These are phyloP conservation scores for Lepidurus apus DNA, from an alignment of 1,140 invertebrate genomes.

Conservation along the genomic window DNA sequence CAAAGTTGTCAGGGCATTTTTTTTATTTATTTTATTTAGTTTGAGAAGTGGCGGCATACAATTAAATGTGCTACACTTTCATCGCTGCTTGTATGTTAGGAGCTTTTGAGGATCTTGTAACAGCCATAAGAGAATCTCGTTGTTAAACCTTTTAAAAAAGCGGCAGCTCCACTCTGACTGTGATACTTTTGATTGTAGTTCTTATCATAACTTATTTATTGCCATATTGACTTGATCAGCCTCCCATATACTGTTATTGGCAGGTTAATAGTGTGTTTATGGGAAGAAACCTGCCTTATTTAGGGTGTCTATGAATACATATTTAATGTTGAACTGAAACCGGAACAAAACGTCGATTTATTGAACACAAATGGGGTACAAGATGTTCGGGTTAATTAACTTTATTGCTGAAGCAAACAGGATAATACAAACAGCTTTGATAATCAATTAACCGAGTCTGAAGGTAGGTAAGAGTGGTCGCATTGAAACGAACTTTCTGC, in stretches of 20 bases:
- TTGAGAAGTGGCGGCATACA: not conserved
- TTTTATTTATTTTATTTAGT: not conserved
- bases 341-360: not conserved
- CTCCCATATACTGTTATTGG: slow-evolving; percentile 1
- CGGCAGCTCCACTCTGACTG: slow-evolving; percentile 8
- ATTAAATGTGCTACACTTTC: not conserved
- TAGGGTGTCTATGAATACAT: slow-evolving; percentile 8
- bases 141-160: not conserved
- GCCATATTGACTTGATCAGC: not conserved
- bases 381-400: not conserved
- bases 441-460: not conserved
- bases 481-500: not conserved
- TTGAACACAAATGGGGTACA: not conserved
- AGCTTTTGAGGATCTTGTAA: not conserved
- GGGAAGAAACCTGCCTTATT: not conserved
- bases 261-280: not conserved
- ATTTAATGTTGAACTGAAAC: not conserved
- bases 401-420: not conserved
- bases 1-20: not conserved
- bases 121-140: not conserved
- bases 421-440: too few relatives aligned
- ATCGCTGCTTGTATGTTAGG: not conserved
- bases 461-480: not conserved
- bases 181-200: slow-evolving; percentile 19
- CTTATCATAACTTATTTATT: not conserved